Base-by-base conservation (phyloP, 2,113 vertebrate species). In the Anthoscopus minutus region DNA sequence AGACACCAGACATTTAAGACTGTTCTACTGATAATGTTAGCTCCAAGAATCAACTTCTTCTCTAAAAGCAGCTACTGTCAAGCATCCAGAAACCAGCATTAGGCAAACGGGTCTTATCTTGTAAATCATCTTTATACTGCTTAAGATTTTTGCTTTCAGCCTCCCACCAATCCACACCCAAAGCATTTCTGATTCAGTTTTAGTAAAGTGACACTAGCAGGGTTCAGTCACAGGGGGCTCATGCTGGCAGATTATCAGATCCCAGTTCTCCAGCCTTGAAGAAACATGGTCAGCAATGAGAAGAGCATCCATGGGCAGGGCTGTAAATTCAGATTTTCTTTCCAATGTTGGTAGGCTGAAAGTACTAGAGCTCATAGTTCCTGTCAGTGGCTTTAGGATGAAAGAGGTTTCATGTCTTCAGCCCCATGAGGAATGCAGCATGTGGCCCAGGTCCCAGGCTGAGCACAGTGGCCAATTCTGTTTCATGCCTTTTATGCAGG, bases 351-450 rank as follows among this genome's bases (percentile, higher is more conserved):
- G 35, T 31, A 76, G 42, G n/a, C 38, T 73, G 50, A 73, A 81
- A 25, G 45, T 2, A 57, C 6, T 5, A 3, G 57, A 58, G 77
- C 10, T 83, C 30, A 12, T 2, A 16, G 23, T 4, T 53, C 4
- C 28, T 28, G 13, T 21, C 38, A 60, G 22, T 15, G n/a, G 25
- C 23, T 69, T 65, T 23, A 24, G 37, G 45, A 47, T 31, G 3
- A 15, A 64, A 71, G 42, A 30, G 5, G 37, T 58, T 44, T 10
- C 3, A 2, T 16, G 35, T 16, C 14, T 31, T 56, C 62, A 81
- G 38, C 2, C 28, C 31, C 0, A 0, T 5, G 31, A 58, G 10
- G 47, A 67, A 67, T 0, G 3, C n/a, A 30, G 17, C 23, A 2
- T 0, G 0, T 0, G 5, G 27, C 8, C 25, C 50, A 21, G 42